Evolutionary conservation across 2,888 invertebrate genomes (phyloP), one percentile per base, ranked within the genome.

Genomic region (Rhodophaea formosa): DNA sequence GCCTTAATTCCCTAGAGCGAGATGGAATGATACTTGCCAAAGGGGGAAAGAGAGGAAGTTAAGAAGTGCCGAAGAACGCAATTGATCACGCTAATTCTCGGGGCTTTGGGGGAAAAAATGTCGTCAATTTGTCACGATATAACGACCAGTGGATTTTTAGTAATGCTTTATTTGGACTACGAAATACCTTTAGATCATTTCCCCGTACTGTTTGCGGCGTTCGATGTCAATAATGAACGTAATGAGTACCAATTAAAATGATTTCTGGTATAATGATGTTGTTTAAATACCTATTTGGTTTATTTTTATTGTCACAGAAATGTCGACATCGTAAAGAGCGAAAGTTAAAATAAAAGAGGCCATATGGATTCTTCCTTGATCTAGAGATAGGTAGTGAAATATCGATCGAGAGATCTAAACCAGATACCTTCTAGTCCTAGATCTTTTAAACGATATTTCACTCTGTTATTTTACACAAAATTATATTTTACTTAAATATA

Each of bases 21-120:
- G 69, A 72, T 57, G 68, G 61, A 63, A 54, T 61, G 61, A 65
- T 52, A 23, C 57, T 46, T 16, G 60, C 53, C 60, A 51, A 61
- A 64, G 70, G 67, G 66, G 52, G 69, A 76, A 70, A 65, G 71
- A 75, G 75, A 77, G 64, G 70, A 72, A 74, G 72, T 75, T 75
- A 73, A 77, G 75, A 77, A 75, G 76, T 80, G 79, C 79, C 81
- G 79, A 83, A 82, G 80, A 82, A 76, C 77, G 81, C 84, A 82
- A 88, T 89, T 87, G 88, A 90, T 89, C 86, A 86, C 84, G 82
- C 80, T 87, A 87, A 88, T 88, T 88, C 85, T 70, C 72, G 72
- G 73, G 79, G 84, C 82, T 84, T 82, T 72, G 70, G 72, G 75
- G 74, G 68, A 74, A 85, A 86, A 86, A 89, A 83, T 86, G 82